phyloP scores from a whole-genome alignment of 2,888 invertebrate species.

The Gandaritis pyraliata region DNA sequence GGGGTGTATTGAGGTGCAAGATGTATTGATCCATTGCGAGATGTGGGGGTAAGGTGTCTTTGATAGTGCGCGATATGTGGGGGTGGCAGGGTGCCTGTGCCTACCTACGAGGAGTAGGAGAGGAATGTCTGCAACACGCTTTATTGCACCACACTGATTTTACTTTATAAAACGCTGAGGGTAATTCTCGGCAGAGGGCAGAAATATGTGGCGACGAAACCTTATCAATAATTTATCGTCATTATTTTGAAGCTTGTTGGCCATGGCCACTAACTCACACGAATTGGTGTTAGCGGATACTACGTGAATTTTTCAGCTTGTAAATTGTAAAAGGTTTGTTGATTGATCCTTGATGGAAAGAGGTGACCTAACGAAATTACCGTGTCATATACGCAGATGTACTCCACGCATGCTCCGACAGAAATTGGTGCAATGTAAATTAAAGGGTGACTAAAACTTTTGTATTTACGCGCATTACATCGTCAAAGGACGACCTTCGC shows the following conservation, averaged over 20 bases:
- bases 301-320: too few species aligned
- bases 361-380: too few species aligned
- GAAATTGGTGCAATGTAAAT: neutral
- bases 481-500: conserved; percentile 8
- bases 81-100: conserved; percentile 11
- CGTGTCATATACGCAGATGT: neutral
- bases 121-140: conserved; percentile 20
- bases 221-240: too few species aligned
- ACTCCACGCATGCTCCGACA: neutral
- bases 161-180: neutral
- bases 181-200: neutral
- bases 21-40: conserved; percentile 37
- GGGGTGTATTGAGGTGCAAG: conserved; percentile 23
- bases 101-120: conserved; percentile 10
- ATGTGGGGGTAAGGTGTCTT: conserved; percentile 1
- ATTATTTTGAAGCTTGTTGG: too few species aligned
- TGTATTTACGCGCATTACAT: conserved; percentile 9
- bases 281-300: too few species aligned
- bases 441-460: neutral
- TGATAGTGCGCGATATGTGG: too few species aligned
- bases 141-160: conserved; percentile 11
- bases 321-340: too few species aligned
- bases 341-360: too few species aligned
- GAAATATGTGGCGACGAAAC: neutral
- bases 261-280: too few species aligned